Percentiles rank a stretch among this genome's conserved stretches.
Evolutionary conservation across 2,113 vertebrate species (phyloP).

Genomic region (Eupsittula cactorum): DNA sequence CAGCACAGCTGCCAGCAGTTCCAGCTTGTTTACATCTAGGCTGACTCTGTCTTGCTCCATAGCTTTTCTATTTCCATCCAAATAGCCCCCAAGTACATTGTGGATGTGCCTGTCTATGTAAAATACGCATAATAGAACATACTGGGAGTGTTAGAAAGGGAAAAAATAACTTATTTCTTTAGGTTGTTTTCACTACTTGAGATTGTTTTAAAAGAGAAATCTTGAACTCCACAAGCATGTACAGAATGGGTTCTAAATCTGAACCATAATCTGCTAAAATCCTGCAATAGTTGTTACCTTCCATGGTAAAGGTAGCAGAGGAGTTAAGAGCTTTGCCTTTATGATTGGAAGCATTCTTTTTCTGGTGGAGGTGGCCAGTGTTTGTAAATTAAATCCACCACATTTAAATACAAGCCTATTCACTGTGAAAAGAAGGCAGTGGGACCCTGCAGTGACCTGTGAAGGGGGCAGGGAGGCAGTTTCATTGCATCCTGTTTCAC

Average conservation of each 20-base stretch:
- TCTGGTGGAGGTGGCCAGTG: neutral
- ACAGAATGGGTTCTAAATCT: conserved; percentile 45
- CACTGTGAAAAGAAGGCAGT: conserved; percentile 1
- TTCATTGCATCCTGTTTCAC: neutral
- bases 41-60: conserved; percentile 58
- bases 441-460: conserved; percentile 7
- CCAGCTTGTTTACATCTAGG: conserved; percentile 56
- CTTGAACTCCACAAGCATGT: conserved; percentile 35
- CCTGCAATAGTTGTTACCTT: neutral
- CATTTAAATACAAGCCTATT: conserved; percentile 13
- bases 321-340: neutral
- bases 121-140: neutral
- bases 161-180: neutral
- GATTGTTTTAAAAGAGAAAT: conserved; percentile 19
- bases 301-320: neutral
- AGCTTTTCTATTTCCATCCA: conserved; percentile 67
- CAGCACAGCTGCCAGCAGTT: conserved; percentile 50
- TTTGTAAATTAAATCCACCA: conserved; percentile 35
- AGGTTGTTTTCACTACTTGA: conserved; percentile 35
- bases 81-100: conserved; percentile 14
- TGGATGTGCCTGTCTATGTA: neutral
- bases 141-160: neutral
- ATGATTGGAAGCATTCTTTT: neutral
- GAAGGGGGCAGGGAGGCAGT: neutral
- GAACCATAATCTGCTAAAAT: conserved; percentile 43